Conservation (phyloP, 2,113 vertebrate genomes). For the Cheilinus undulatus region DNA sequence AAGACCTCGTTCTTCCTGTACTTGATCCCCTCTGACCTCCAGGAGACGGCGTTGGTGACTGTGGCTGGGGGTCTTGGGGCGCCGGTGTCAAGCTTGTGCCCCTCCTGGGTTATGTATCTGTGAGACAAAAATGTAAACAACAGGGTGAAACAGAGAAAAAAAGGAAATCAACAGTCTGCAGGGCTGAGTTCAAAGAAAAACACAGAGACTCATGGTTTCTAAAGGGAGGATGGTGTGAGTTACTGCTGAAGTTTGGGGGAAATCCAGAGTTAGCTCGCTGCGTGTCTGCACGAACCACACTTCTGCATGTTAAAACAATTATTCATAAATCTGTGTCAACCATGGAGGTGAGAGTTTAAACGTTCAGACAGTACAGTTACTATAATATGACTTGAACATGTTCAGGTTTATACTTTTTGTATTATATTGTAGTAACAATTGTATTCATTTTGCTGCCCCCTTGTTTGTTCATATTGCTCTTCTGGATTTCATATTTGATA, state of each 20-base stretch:
- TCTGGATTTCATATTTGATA: too few species aligned
- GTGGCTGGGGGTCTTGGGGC: conserved; percentile 97
- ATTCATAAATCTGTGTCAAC: conserved; percentile 1
- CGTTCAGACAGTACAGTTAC: not conserved
- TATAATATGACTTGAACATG: not conserved
- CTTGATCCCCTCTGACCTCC: conserved; percentile 98
- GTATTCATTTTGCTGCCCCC: too few species aligned
- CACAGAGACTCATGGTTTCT: conserved; percentile 10
- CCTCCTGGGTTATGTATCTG: conserved; percentile 99
- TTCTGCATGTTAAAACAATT: conserved; percentile 10
- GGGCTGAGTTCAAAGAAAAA: conserved; percentile 42
- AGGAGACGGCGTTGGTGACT: conserved; percentile 97
- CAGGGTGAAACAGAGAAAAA: conserved; percentile 11
- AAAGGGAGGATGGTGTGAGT: conserved; percentile 43
- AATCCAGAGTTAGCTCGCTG: conserved; percentile 35
- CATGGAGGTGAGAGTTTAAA: not conserved
- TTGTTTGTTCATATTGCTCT: too few species aligned
- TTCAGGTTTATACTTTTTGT: too few species aligned
- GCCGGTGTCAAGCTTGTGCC: conserved; percentile 98
- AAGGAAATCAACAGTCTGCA: conserved; percentile 31
- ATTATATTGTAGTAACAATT: too few species aligned
- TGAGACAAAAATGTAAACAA: conserved; percentile 49
- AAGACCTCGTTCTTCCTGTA: conserved; percentile 99
- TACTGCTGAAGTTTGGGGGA: conserved; percentile 30
- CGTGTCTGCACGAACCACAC: not conserved